phyloP scores from a whole-genome alignment of 2,113 vertebrate species.

The Burhinus bistriatus region DNA sequence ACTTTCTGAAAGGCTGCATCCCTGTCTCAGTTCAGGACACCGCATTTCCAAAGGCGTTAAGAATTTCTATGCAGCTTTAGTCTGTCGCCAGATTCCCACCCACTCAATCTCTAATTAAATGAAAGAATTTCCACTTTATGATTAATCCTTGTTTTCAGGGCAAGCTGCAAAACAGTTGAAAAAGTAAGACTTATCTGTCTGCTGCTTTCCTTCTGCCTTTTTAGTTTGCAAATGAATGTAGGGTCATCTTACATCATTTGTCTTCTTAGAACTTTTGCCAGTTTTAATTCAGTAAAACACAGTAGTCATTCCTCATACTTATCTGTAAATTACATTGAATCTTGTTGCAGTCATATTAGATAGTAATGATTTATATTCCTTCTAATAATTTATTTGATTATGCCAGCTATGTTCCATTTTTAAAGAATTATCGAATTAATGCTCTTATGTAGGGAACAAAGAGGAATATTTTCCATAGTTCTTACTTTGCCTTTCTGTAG shows the following conservation, averaged over 20 bases:
- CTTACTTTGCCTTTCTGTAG: background rate
- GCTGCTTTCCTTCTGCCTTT: constrained; percentile 43
- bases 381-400: constrained; percentile 80
- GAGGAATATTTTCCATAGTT: constrained; percentile 59
- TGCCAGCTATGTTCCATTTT: constrained; percentile 72
- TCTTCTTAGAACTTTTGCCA: constrained; percentile 72
- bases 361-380: constrained; percentile 80
- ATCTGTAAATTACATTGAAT: constrained; percentile 79
- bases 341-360: constrained; percentile 76
- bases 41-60: background rate
- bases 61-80: background rate
- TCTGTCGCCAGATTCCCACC: constrained; percentile 14
- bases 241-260: constrained; percentile 66
- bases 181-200: constrained; percentile 65
- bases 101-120: constrained; percentile 56
- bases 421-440: constrained; percentile 67
- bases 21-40: background rate
- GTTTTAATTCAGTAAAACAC: constrained; percentile 78
- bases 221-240: constrained; percentile 66
- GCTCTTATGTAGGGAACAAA: constrained; percentile 40
- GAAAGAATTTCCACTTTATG: constrained; percentile 53
- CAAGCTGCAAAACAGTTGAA: constrained; percentile 39
- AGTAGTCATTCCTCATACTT: constrained; percentile 78
- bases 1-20: background rate
- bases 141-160: constrained; percentile 50